Evolutionary conservation across 2,888 invertebrate genomes (phyloP).

Genomic region (Teleiodes luculella): DNA sequence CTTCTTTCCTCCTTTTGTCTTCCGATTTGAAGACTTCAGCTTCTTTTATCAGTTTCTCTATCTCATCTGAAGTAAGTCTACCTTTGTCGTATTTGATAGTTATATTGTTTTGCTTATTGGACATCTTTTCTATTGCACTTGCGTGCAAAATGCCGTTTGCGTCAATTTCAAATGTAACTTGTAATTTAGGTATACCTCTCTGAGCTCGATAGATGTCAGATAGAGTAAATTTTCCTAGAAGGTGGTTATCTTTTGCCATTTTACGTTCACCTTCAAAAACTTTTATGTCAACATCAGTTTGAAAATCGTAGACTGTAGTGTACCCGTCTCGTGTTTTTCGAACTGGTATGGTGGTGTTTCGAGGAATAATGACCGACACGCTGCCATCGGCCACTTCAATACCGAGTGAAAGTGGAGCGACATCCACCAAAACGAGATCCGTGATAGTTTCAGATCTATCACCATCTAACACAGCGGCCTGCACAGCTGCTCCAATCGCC

Average conservation of each 20-base stretch:
- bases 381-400: constrained; percentile 86
- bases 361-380: constrained; percentile 83
- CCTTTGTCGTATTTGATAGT: constrained; percentile 87
- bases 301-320: constrained; percentile 86
- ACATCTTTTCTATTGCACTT: constrained; percentile 81
- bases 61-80: constrained; percentile 85
- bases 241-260: constrained; percentile 84
- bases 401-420: constrained; percentile 76
- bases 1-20: constrained; percentile 80
- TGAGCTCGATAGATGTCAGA: constrained; percentile 81
- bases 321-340: constrained; percentile 81
- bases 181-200: constrained; percentile 79
- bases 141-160: constrained; percentile 87
- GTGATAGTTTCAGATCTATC: constrained; percentile 83
- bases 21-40: constrained; percentile 82
- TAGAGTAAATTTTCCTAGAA: constrained; percentile 75
- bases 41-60: constrained; percentile 83
- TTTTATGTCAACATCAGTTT: constrained; percentile 82
- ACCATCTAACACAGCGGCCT: constrained; percentile 82
- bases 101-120: constrained; percentile 81
- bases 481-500: constrained; percentile 84
- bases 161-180: constrained; percentile 83
- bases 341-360: constrained; percentile 81
- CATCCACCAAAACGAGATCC: constrained; percentile 14
- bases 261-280: constrained; percentile 84